Evolutionary conservation across 2,888 invertebrate species (phyloP).

Genomic region (Tenthredo amoena): DNA sequence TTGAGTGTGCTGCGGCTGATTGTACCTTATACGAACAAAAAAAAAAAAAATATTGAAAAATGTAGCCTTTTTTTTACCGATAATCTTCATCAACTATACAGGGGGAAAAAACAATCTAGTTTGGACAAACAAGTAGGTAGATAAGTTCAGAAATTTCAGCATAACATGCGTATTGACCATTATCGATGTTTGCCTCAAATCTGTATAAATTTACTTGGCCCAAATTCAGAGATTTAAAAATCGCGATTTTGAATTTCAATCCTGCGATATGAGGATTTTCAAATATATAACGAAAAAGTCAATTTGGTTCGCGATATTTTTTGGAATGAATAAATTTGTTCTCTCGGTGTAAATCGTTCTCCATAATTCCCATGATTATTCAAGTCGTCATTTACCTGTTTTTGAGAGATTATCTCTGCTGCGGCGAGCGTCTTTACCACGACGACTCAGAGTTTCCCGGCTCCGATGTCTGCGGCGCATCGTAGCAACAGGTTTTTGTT

Average conservation of each 20-base stretch:
- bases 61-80: background rate
- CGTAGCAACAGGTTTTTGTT: slow-evolving; percentile 71
- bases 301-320: background rate
- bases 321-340: background rate
- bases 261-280: background rate
- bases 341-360: background rate
- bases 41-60: background rate
- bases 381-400: slow-evolving; percentile 65
- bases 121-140: background rate
- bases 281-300: background rate
- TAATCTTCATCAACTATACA: too few species aligned
- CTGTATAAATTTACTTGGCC: background rate
- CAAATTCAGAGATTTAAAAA: background rate
- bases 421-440: slow-evolving; percentile 72
- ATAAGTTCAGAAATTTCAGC: background rate
- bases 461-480: slow-evolving; percentile 76
- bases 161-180: background rate
- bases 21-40: slow-evolving; percentile 66
- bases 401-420: slow-evolving; percentile 74
- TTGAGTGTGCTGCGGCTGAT: slow-evolving; percentile 75
- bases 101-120: too few species aligned
- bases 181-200: background rate
- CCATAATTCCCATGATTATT: background rate
- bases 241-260: background rate
- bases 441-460: slow-evolving; percentile 73